Base-by-base conservation (phyloP, 1,140 invertebrate species). In the Nasonia longicornis region DNA sequence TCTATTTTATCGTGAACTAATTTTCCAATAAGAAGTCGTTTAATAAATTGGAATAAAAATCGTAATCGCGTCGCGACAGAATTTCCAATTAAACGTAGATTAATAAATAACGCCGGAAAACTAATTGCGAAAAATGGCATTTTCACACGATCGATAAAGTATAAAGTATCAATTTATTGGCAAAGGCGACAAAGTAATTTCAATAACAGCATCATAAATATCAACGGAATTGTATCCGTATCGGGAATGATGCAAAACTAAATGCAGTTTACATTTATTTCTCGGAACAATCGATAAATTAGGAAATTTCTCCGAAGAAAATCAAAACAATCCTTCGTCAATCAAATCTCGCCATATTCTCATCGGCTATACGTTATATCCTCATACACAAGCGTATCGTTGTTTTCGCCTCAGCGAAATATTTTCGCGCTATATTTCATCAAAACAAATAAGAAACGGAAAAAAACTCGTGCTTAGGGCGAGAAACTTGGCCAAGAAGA, bases 221-320 rank as follows among this genome's bases (percentile, higher is more conserved):
- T 29, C 3, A 8, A 67, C 20, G 14, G 16, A 12, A 16, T 11
- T 67, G 2, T 29, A 67, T 29, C 22, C 10, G 31, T 29, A 67
- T 29, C 66, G 22, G 12, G 66, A 3, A n/a, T 67, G 66, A 67
- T 67, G 26, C 66, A 67, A 67, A 67, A 29, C 22, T 8, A 16
- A 29, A 67, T 12, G 10, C 66, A 29, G 29, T 26, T 67, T 67
- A 31, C 66, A 67, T 67, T 67, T 67, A 67, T 67, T 67, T 67
- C 22, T 31, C 14, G 6, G 29, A 67, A 67, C 12, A 48, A 16
- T 48, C 45, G 3, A 14, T 48, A 48, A 16, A 48, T 48, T 12
- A 8, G 45, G 10, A 58, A 67, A 29, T 10, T n/a, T n/a, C 66
- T 16, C 16, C 63, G 6, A 31, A 67, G 12, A 67, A 67, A 67